Evolutionary conservation across 2,888 invertebrate species (phyloP).

Genomic region (Malthinus seriepunctatus): DNA sequence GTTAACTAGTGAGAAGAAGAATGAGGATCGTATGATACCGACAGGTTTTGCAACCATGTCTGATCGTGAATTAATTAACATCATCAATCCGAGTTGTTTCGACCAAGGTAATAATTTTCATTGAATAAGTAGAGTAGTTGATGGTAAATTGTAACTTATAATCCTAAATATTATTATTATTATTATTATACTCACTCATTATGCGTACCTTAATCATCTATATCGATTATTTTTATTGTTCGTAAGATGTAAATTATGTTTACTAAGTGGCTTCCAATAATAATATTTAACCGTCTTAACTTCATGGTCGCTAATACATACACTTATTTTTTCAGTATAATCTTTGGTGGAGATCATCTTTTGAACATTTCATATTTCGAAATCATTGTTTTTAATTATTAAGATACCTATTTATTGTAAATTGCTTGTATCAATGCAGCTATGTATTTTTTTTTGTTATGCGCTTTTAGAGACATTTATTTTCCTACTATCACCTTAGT

Average conservation of each 20-base stretch:
- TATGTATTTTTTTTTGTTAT: conserved; percentile 8
- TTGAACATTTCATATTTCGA: conserved; percentile 31
- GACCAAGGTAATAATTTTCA: conserved; percentile 68
- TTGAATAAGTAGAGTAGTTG: conserved; percentile 14
- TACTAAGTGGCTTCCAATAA: too few relatives aligned
- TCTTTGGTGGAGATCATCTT: conserved; percentile 36
- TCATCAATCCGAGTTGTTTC: conserved; percentile 88
- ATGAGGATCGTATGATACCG: conserved; percentile 62
- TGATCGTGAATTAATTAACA: conserved; percentile 84
- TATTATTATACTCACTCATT: not conserved
- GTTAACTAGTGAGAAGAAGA: conserved; percentile 52
- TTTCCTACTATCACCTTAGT: not conserved
- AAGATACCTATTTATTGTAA: conserved; percentile 24
- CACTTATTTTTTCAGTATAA: conserved; percentile 34
- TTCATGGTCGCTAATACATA: conserved; percentile 20
- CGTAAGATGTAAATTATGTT: too few relatives aligned
- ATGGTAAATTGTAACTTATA: not conserved
- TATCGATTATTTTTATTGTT: too few relatives aligned
- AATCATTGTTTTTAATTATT: conserved; percentile 23
- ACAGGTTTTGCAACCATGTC: conserved; percentile 82
- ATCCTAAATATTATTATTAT: not conserved
- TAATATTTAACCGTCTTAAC: not conserved
- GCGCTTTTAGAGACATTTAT: conserved; percentile 7
- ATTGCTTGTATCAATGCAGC: conserved; percentile 12
- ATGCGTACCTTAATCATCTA: not conserved